A percentile compares a stretch with the other conserved stretches of the same genome.
These are phyloP conservation scores for Amphilophus citrinellus DNA, from an alignment of 2,113 vertebrate species.

Conservation along the genomic window DNA sequence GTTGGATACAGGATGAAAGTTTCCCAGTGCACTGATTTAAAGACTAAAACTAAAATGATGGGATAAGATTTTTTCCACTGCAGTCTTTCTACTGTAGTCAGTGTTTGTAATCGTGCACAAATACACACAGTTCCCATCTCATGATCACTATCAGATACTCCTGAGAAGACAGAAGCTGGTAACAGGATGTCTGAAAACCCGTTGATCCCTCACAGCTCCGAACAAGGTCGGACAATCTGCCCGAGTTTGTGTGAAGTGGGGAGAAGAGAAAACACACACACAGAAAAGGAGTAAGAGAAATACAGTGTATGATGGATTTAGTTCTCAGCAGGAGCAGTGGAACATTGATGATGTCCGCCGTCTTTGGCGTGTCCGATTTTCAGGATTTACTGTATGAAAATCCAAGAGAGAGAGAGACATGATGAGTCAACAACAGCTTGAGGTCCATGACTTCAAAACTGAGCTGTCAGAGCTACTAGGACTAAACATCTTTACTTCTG, in stretches of 20 bases:
- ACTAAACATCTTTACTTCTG: background rate
- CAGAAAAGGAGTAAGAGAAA: constrained; percentile 1
- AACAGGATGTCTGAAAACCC: constrained; percentile 22
- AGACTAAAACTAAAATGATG: too few relatives aligned
- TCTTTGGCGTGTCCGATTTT: constrained; percentile 42
- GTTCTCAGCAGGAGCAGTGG: constrained; percentile 50
- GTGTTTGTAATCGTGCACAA: background rate
- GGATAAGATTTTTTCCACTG: background rate
- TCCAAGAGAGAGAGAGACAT: background rate
- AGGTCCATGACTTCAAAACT: background rate
- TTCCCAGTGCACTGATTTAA: background rate
- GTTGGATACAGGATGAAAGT: background rate
- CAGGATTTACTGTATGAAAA: constrained; percentile 53
- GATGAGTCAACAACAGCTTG: constrained; percentile 6
- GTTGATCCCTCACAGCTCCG: constrained; percentile 36
- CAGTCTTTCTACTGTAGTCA: background rate
- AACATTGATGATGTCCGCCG: constrained; percentile 56
- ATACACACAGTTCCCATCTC: background rate
- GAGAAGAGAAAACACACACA: background rate
- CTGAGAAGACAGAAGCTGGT: constrained; percentile 3
- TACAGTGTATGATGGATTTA: constrained; percentile 60
- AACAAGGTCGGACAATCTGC: constrained; percentile 11
- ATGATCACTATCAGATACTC: constrained; percentile 15
- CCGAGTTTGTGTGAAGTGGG: background rate
- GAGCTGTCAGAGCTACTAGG: constrained; percentile 3